Conservation (phyloP, 1,140 invertebrate genomes). For the Nymphalis io region DNA sequence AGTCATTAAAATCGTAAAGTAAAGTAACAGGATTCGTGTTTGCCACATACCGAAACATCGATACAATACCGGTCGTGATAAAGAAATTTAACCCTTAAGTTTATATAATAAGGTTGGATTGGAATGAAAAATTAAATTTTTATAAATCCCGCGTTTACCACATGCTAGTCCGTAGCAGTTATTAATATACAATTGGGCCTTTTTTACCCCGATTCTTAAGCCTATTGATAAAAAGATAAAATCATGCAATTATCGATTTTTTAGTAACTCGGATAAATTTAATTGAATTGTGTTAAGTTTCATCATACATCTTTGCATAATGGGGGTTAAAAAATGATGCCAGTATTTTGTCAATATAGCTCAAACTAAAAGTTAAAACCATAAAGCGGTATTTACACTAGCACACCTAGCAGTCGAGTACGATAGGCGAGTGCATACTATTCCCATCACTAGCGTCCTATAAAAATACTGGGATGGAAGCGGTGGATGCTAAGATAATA, state of each 20-base stretch:
- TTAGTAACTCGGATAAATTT: neutral
- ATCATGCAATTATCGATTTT: constrained; percentile 6
- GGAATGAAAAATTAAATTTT: constrained; percentile 29
- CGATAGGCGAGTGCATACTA: too few relatives aligned
- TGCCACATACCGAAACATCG: constrained; percentile 34
- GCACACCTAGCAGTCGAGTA: too few relatives aligned
- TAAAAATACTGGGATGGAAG: too few relatives aligned
- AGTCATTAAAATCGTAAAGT: constrained; percentile 7
- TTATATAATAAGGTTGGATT: constrained; percentile 17
- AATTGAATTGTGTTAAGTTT: neutral
- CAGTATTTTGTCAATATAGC: too few relatives aligned
- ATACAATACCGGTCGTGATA: constrained; percentile 22
- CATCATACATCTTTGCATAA: neutral
- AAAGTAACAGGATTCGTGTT: constrained; percentile 30
- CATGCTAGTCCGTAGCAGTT: constrained; percentile 47
- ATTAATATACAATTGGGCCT: constrained; percentile 58
- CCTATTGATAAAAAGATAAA: constrained; percentile 35
- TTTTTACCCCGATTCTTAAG: constrained; percentile 33
- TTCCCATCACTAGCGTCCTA: too few relatives aligned
- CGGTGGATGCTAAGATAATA: too few relatives aligned
- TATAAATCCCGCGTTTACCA: constrained; percentile 43
- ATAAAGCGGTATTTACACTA: too few relatives aligned
- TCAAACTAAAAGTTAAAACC: too few relatives aligned
- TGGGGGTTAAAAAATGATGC: neutral
- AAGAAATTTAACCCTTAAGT: constrained; percentile 29